Evolutionary conservation across 2,797 vertebrate species (phyloP), one percentile per base, ranked within the genome.

Genomic region (Peromyscus nudipes): DNA sequence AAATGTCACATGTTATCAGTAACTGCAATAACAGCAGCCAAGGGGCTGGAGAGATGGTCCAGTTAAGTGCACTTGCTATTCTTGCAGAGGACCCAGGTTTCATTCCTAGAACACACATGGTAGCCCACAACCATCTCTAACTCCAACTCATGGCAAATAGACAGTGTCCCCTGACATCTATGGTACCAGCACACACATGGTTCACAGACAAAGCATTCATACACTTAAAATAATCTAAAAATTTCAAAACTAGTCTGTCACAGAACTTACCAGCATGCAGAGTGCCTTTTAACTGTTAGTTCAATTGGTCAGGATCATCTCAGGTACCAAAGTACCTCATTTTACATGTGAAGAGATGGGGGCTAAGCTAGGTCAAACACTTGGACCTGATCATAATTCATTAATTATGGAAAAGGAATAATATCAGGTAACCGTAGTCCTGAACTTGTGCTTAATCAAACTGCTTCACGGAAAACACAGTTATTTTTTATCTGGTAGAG

Each of bases 391-490:
- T 57, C 55, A 49, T 27, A 27, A 21, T 80, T 83, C 40, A 34
- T 94, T 11, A 91, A 40, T 91, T 31, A 7, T 85, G 29, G 12
- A 92, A 92, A 82, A 57, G 55, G 27, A 69, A 27, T 81, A 34
- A 40, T 43, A 84, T 88, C 52, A 87, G 29, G 31, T 10, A 91
- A 49, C 85, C 13, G 49, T 79, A 46, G 84, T 46, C 73, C 19
- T 95, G n/a, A 92, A 92, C 10, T 55, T 86, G 40, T 65, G 14
- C 46, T 92, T 25, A 76, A 37, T 77, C 9, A 55, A 86, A 86
- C 25, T 16, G 55, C 69, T 55, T 77, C 55, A 34, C 65, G 34
- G 1, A 91, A 10, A 52, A 92, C 16, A 17, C 27, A 64, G 3
- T 8, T 85, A 23, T 60, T 75, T 81, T 80, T 96, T 0, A 67